Percentiles rank a stretch among this genome's conserved stretches.
These are phyloP conservation scores for Epinephelus lanceolatus DNA, from an alignment of 2,113 vertebrate genomes.

Conservation along the genomic window DNA sequence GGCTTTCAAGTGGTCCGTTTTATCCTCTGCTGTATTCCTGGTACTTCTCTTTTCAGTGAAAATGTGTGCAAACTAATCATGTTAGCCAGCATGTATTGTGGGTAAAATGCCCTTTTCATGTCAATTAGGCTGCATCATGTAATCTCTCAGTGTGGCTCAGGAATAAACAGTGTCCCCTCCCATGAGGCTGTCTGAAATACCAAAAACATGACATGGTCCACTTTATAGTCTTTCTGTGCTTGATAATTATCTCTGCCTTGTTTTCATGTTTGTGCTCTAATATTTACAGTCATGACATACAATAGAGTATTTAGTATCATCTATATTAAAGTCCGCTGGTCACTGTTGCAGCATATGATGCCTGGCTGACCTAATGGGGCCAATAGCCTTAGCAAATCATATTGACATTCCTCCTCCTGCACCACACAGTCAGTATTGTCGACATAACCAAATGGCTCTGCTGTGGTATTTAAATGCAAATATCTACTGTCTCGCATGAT, in stretches of 20 bases:
- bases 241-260: neutral
- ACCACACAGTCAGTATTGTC: neutral
- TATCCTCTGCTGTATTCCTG: neutral
- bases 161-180: neutral
- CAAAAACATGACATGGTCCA: too few species aligned
- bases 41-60: neutral
- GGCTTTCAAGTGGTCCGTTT: neutral
- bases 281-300: neutral
- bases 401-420: slow-evolving; percentile 29
- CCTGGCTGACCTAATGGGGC: slow-evolving; percentile 17
- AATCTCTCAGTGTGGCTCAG: neutral
- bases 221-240: neutral
- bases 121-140: neutral
- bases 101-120: neutral
- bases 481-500: neutral
- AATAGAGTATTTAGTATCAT: neutral
- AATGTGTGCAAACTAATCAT: neutral
- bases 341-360: slow-evolving; percentile 10
- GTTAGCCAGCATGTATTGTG: neutral
- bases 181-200: neutral
- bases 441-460: slow-evolving; percentile 2
- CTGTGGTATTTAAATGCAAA: slow-evolving; percentile 60
- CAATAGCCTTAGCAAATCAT: slow-evolving; percentile 33
- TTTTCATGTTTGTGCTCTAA: neutral
- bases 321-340: neutral